Evolutionary conservation across 2,888 invertebrate species (phyloP).

Genomic region (Dryadula phaetusa): DNA sequence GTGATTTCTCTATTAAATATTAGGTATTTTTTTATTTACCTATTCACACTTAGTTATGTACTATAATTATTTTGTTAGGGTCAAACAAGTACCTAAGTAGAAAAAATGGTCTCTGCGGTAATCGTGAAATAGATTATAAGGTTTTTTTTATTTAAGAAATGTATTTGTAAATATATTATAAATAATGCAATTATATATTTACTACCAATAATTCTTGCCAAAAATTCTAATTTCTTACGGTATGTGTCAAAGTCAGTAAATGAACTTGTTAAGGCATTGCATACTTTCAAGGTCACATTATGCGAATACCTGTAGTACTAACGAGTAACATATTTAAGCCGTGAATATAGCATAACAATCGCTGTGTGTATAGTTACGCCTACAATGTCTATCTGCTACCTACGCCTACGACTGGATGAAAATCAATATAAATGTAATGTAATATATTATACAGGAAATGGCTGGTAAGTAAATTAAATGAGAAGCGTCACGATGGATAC

Average conservation of each 20-base stretch:
- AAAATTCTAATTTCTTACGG: not conserved
- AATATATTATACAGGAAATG: not conserved
- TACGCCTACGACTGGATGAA: slow-evolving; percentile 7
- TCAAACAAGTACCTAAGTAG: too few relatives aligned
- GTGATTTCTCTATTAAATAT: too few relatives aligned
- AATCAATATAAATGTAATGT: slow-evolving; percentile 5
- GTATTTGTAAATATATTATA: too few relatives aligned
- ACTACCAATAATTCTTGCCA: not conserved
- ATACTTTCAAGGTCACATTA: not conserved
- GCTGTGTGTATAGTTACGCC: not conserved
- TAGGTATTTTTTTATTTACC: too few relatives aligned
- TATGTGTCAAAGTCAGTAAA: not conserved
- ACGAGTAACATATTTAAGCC: slow-evolving; percentile 4
- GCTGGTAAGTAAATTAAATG: slow-evolving; percentile 8
- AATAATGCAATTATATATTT: too few relatives aligned
- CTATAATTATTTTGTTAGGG: too few relatives aligned
- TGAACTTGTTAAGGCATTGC: not conserved
- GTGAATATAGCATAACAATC: slow-evolving; percentile 13
- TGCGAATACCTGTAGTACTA: not conserved
- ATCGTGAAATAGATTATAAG: too few relatives aligned
- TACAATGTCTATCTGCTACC: not conserved
- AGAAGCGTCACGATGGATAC: not conserved
- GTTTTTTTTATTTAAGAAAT: too few relatives aligned
- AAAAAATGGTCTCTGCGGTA: too few relatives aligned
- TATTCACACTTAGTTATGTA: too few relatives aligned